Conservation (phyloP, 2,113 vertebrate species). For the Coryphaenoides rupestris region DNA sequence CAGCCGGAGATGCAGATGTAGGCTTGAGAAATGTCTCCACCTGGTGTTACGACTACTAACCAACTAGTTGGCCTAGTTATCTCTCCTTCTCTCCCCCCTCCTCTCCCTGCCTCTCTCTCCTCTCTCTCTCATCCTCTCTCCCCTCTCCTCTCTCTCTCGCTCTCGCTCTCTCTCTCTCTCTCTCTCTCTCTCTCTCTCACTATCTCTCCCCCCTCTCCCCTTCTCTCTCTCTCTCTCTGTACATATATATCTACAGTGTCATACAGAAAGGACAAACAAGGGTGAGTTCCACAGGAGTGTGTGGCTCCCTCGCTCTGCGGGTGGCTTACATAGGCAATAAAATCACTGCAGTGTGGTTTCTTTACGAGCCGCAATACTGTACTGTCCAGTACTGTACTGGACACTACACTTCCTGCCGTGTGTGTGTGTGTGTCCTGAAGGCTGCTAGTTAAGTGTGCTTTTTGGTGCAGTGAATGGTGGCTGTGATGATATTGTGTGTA, state of each 20-base stretch:
- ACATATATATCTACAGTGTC: no score
- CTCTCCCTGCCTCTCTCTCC: no score
- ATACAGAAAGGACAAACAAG: conserved; percentile 33
- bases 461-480: neutral
- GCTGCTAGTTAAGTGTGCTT: neutral
- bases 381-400: conserved; percentile 19
- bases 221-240: no score
- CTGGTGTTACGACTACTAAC: conserved; percentile 46
- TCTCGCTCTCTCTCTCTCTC: no score
- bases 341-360: conserved; percentile 50
- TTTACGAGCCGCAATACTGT: conserved; percentile 1
- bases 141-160: no score
- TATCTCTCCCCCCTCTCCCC: no score
- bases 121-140: no score
- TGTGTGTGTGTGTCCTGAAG: neutral
- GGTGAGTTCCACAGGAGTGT: conserved; percentile 19
- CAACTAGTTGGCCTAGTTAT: conserved; percentile 12
- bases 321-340: conserved; percentile 27
- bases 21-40: conserved; percentile 64
- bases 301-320: neutral
- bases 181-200: no score
- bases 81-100: no score
- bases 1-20: conserved; percentile 22
- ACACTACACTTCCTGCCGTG: conserved; percentile 35
- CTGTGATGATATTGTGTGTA: conserved; percentile 15